These are phyloP conservation scores for Rhinoptilus africanus DNA, from an alignment of 2,113 vertebrate genomes.

Conservation along the genomic window DNA sequence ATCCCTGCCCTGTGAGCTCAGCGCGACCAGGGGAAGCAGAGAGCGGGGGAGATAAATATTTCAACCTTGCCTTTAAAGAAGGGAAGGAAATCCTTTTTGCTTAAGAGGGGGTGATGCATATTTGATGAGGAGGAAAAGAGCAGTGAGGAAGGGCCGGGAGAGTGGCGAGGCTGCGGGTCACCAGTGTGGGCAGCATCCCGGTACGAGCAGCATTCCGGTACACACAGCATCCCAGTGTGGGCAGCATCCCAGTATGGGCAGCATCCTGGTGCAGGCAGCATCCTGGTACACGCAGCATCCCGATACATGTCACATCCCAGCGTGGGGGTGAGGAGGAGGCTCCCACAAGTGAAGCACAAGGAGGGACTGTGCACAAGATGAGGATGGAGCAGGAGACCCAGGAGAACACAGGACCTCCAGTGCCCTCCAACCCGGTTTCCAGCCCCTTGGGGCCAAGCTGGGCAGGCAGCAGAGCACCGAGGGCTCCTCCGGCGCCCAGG, in stretches of 20 bases:
- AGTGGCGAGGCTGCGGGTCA: not conserved
- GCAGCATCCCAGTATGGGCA: not conserved
- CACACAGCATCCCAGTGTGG: accelerated
- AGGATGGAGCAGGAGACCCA: not conserved
- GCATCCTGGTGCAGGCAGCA: not conserved
- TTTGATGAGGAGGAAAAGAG: conserved; percentile 17
- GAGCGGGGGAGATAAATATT: conserved; percentile 27
- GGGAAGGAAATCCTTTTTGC: conserved; percentile 30
- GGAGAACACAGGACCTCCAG: not conserved
- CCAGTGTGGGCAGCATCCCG: not conserved
- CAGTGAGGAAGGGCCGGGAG: not conserved
- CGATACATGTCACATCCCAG: not conserved
- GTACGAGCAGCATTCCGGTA: not conserved
- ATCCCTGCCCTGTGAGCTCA: not conserved
- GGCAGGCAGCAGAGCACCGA: accelerated
- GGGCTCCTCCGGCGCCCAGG: accelerated
- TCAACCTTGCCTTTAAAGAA: conserved; percentile 25
- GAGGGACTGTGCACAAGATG: not conserved
- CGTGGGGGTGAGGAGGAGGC: not conserved
- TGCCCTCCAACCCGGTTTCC: accelerated
- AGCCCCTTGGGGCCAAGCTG: not conserved
- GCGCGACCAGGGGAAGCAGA: not conserved
- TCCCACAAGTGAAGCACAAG: not conserved
- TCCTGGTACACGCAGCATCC: not conserved
- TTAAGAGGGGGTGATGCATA: conserved; percentile 33